phyloP scores from a whole-genome alignment of 1,140 invertebrate species.

The Saccostrea cuccullata region DNA sequence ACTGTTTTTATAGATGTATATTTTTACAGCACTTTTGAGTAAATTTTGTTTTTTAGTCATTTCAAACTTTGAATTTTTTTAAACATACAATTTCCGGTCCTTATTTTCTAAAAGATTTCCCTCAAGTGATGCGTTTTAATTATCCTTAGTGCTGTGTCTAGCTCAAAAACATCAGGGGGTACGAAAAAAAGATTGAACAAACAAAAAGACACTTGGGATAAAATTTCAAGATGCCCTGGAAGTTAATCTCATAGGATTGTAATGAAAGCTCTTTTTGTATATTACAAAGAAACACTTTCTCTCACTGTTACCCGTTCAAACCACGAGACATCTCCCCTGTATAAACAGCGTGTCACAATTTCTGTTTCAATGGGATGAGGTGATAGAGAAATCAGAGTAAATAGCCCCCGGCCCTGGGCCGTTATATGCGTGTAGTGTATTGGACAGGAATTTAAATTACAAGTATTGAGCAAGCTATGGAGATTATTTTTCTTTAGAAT shows the following conservation, averaged over 20 bases:
- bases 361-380: constrained; percentile 19
- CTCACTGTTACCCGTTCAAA: constrained; percentile 14
- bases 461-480: constrained; percentile 5
- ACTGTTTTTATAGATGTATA: not conserved
- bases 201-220: not conserved
- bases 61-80: not conserved
- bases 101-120: too few relatives aligned
- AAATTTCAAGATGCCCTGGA: constrained; percentile 30
- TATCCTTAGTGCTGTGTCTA: not conserved
- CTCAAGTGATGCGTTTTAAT: not conserved
- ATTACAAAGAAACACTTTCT: constrained; percentile 31
- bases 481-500: constrained; percentile 19
- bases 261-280: constrained; percentile 5
- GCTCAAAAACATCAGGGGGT: not conserved
- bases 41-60: not conserved
- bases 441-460: constrained; percentile 35
- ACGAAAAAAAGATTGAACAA: not conserved
- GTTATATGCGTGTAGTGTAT: constrained; percentile 29
- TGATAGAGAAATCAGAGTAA: constrained; percentile 18
- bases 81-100: not conserved
- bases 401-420: constrained; percentile 29
- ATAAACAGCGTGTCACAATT: constrained; percentile 33
- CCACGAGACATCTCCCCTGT: constrained; percentile 14
- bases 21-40: not conserved
- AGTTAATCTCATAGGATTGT: constrained; percentile 20